phyloP scores from a whole-genome alignment of 2,888 invertebrate genomes.

The Phragmatobia fuliginosa region DNA sequence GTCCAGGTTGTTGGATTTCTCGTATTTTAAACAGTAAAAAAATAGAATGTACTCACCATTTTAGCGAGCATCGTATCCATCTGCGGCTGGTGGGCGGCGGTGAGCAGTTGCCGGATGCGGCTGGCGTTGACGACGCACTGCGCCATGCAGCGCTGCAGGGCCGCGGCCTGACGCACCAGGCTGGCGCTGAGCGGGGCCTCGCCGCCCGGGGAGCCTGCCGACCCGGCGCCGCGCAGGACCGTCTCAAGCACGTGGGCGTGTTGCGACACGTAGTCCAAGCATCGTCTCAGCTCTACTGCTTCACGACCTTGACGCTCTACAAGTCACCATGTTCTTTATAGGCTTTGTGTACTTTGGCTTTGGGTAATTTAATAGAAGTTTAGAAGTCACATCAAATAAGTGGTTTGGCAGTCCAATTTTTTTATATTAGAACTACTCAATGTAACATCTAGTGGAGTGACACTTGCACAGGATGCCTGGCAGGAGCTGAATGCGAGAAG shows the following conservation, averaged over 20 bases:
- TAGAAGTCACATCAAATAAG: background rate
- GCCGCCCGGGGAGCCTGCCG: conserved; percentile 38
- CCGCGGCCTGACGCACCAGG: conserved; percentile 79
- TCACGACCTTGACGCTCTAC: conserved; percentile 80
- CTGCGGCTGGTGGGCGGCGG: conserved; percentile 78
- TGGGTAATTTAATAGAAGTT: too few species aligned
- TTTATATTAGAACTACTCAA: too few species aligned
- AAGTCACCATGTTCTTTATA: too few species aligned
- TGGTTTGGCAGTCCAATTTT: background rate
- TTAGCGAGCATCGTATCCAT: conserved; percentile 84
- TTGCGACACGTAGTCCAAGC: conserved; percentile 81
- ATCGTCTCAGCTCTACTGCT: conserved; percentile 79
- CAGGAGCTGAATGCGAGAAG: too few species aligned
- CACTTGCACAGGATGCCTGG: too few species aligned
- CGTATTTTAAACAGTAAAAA: background rate
- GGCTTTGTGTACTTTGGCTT: too few species aligned
- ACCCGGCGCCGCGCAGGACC: conserved; percentile 73
- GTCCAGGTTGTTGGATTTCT: background rate
- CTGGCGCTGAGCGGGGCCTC: conserved; percentile 74
- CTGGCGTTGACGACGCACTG: conserved; percentile 82
- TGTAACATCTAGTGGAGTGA: too few species aligned
- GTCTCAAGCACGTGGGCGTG: conserved; percentile 82
- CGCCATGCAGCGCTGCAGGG: conserved; percentile 83
- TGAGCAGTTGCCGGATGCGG: conserved; percentile 76
- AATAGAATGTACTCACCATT: conserved; percentile 70